phyloP scores from a whole-genome alignment of 1,140 invertebrate genomes.

The Cherax quadricarinatus region DNA sequence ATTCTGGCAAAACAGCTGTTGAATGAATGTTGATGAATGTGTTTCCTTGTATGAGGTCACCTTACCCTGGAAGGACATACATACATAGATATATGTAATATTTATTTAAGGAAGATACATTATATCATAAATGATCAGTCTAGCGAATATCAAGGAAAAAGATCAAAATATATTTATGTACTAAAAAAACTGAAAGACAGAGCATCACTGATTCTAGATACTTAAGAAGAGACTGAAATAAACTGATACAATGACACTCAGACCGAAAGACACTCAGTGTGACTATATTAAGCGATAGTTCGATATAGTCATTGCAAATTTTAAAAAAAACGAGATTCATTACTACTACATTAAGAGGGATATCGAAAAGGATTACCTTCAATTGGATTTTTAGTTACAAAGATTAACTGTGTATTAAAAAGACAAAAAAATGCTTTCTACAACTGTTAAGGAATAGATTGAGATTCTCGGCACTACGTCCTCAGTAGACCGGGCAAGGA shows the following conservation, averaged over 20 bases:
- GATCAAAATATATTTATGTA: background rate
- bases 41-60: too few relatives aligned
- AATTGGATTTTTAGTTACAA: background rate
- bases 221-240: background rate
- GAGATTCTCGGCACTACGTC: background rate
- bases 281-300: conserved; percentile 12
- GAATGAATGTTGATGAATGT: too few relatives aligned
- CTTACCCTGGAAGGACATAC: background rate
- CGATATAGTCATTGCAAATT: background rate
- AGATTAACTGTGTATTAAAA: background rate
- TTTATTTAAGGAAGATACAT: background rate
- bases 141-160: background rate
- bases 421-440: background rate
- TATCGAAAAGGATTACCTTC: background rate
- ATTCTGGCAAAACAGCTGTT: too few relatives aligned
- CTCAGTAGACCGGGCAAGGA: conserved; percentile 2
- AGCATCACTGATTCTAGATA: background rate
- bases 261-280: background rate
- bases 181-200: background rate
- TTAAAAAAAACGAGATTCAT: background rate
- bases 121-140: background rate
- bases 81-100: background rate
- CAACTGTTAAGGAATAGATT: background rate
- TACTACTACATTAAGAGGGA: background rate
- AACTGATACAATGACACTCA: background rate